These are phyloP conservation scores for Scalopus aquaticus DNA, from an alignment of 2,113 vertebrate genomes.

Conservation along the genomic window DNA sequence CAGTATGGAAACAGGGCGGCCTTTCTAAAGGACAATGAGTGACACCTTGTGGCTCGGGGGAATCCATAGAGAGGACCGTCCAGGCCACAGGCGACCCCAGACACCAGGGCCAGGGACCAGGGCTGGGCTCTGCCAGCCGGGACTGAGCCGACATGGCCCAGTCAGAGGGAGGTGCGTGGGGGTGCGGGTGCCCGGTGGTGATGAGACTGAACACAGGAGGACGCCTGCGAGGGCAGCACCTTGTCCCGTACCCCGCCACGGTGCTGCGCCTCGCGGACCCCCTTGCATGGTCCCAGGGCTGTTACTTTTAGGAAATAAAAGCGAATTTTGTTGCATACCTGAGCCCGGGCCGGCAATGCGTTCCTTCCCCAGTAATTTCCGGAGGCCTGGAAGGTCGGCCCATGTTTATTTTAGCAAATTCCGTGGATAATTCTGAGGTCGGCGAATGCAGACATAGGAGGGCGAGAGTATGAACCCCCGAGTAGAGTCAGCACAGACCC, in stretches of 20 bases:
- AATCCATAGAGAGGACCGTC: no score
- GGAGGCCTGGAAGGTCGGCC: no score
- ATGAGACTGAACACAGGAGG: no score
- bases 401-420: background rate
- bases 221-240: no score
- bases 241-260: fast-evolving
- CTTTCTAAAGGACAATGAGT: fast-evolving
- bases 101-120: no score
- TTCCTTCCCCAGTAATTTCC: background rate
- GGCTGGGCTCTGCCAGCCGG: no score
- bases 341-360: fast-evolving
- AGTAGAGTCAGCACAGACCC: fast-evolving
- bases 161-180: background rate
- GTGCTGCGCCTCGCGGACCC: no score
- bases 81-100: fast-evolving
- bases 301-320: background rate
- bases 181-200: no score
- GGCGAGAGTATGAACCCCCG: background rate
- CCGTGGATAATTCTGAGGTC: background rate
- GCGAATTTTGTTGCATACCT: background rate
- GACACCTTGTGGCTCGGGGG: background rate
- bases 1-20: no score
- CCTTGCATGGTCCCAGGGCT: no score
- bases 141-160: no score
- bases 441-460: no score